Percentiles rank a stretch among this genome's conserved stretches.
These are phyloP conservation scores for Drosophila persimilis DNA, from an alignment of 1,140 invertebrate species.

Conservation along the genomic window DNA sequence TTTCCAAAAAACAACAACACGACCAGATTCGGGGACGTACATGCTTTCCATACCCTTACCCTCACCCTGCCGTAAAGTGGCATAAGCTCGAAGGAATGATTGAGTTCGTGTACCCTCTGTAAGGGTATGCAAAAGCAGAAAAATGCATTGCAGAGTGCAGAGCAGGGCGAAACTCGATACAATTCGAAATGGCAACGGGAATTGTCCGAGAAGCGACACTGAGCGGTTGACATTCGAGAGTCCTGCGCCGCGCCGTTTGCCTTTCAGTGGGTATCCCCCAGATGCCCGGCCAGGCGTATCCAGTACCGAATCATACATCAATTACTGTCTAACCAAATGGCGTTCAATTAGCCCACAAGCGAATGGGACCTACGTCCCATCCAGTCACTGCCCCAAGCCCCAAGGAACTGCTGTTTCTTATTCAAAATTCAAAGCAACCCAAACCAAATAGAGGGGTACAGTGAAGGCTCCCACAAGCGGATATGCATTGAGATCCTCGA, in stretches of 20 bases:
- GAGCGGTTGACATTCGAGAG: constrained; percentile 46
- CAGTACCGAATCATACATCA: constrained; percentile 66
- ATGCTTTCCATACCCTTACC: no score
- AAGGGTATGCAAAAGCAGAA: no score
- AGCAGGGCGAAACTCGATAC: constrained; percentile 12
- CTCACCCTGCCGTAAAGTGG: no score
- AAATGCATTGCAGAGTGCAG: constrained; percentile 46
- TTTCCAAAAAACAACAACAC: constrained; percentile 31
- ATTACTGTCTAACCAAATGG: constrained; percentile 77
- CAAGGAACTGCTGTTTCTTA: constrained; percentile 19
- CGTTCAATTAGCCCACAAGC: constrained; percentile 74
- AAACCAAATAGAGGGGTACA: constrained; percentile 12
- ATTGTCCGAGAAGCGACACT: constrained; percentile 12
- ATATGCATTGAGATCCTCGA: no score
- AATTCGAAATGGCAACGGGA: constrained; percentile 12
- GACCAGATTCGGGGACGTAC: no score
- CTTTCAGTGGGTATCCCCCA: constrained; percentile 12
- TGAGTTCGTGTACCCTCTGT: no score
- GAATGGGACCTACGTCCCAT: constrained; percentile 1
- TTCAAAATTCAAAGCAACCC: constrained; percentile 57
- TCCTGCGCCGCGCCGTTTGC: background rate
- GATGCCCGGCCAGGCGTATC: constrained; percentile 41
- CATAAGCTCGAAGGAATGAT: no score
- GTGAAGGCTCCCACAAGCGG: background rate
- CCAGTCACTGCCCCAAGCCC: background rate